These are phyloP conservation scores for Oophaga pumilio DNA, from an alignment of 2,113 vertebrate genomes.

Conservation along the genomic window DNA sequence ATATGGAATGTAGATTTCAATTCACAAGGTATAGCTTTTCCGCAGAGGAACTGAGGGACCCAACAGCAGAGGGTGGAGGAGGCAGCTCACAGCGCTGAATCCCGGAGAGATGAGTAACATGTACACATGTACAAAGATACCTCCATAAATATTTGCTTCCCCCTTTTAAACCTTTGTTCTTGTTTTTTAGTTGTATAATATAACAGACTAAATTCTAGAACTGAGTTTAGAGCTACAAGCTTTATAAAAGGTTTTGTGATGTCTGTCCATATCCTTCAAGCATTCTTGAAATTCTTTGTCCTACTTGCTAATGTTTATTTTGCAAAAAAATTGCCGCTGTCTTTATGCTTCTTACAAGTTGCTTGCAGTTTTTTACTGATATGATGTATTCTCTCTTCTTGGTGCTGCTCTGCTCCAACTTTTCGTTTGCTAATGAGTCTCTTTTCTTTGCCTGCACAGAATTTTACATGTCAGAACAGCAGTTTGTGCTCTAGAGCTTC, in stretches of 20 bases:
- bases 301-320: background rate
- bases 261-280: conserved; percentile 6
- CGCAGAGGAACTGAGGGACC: no score
- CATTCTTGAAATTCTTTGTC: conserved; percentile 25
- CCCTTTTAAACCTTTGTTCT: background rate
- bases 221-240: background rate
- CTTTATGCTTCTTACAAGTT: background rate
- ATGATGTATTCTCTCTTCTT: background rate
- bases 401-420: no score
- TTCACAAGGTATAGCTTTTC: no score
- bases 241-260: conserved; percentile 28
- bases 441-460: background rate
- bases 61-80: no score
- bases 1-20: no score
- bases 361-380: conserved; percentile 3
- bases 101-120: no score
- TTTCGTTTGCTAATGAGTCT: no score
- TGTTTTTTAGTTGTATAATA: background rate
- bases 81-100: no score
- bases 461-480: no score
- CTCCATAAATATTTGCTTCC: no score
- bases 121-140: no score
- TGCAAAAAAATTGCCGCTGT: background rate
- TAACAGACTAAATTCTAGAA: conserved; percentile 2
- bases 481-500: no score